Evolutionary conservation across 2,113 vertebrate genomes (phyloP).

Genomic region (Otus sunia): DNA sequence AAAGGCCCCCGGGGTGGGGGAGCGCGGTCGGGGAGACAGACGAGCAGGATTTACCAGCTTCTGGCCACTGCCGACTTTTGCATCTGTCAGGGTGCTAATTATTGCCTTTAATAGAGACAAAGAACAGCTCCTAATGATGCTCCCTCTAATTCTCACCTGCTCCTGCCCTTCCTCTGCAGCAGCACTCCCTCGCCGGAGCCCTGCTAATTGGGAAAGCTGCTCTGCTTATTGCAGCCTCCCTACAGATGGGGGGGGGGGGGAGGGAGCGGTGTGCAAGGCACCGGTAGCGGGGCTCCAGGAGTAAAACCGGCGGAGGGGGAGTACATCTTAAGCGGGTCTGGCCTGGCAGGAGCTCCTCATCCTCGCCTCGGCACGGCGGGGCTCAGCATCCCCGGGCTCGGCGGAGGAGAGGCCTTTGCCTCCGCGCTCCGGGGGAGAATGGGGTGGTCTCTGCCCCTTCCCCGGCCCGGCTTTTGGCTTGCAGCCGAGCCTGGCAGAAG

Average conservation of each 20-base stretch:
- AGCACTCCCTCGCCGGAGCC: constrained; percentile 2
- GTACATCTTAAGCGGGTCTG: no score
- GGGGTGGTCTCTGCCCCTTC: background rate
- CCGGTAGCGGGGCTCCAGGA: background rate
- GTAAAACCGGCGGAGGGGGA: no score
- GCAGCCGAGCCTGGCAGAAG: background rate
- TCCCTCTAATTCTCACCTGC: constrained; percentile 68
- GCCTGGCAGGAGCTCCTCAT: background rate
- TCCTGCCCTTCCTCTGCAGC: constrained; percentile 44
- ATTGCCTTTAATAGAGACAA: constrained; percentile 67
- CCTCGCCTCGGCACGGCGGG: no score
- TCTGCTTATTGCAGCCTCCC: constrained; percentile 5
- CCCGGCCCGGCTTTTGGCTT: background rate
- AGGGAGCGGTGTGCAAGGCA: background rate
- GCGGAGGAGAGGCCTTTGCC: background rate
- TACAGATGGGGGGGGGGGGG: background rate
- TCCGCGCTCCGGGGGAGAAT: rapidly evolving
- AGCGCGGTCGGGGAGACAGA: background rate
- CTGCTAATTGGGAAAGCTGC: constrained; percentile 61
- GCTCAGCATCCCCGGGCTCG: background rate
- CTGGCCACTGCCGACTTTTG: constrained; percentile 40
- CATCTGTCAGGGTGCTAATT: constrained; percentile 72
- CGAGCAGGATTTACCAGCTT: constrained; percentile 9
- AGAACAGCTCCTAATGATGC: constrained; percentile 66
- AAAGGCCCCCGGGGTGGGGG: background rate